Evolutionary conservation across 2,113 vertebrate genomes (phyloP).

Genomic region (Rattus norvegicus): GRCr8 NC_086032.1:66325501-66326000

Average conservation of each 20-base stretch:
- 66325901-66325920: not conserved
- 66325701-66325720: not conserved
- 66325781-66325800: too few species aligned
- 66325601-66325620: not conserved
- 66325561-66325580: not conserved
- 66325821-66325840: not conserved
- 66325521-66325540: not conserved
- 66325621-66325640: not conserved
- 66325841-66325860: not conserved
- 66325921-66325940: not conserved
- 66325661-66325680: not conserved
- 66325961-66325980: not conserved
- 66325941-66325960: not conserved
- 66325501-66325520: not conserved
- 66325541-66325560: not conserved
- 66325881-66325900: not conserved
- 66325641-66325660: not conserved
- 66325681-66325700: too few species aligned
- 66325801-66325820: not conserved
- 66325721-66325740: not conserved
- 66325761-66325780: not conserved
- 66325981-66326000: not conserved
- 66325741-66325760: too few species aligned
- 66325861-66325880: not conserved
- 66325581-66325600: too few species aligned